Percentiles rank a stretch among this genome's conserved stretches.
Evolutionary conservation across 2,888 invertebrate species (phyloP).

Genomic region (Leptothorax acervorum): DNA sequence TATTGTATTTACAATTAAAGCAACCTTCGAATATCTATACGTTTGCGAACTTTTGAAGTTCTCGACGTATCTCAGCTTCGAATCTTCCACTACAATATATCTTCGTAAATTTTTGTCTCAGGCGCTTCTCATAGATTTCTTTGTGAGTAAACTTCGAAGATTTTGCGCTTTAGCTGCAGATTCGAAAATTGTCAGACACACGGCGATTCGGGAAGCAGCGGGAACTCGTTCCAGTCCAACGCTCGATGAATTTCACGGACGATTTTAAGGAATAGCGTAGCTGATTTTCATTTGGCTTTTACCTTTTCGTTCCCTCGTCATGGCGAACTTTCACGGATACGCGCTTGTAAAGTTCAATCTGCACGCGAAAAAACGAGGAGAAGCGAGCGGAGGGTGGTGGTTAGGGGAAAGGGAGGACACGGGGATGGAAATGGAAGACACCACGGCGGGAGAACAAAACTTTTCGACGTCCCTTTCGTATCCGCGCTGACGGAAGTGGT

Average conservation of each 20-base stretch:
- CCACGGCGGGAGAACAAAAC: slow-evolving; percentile 70
- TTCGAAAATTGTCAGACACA: slow-evolving; percentile 18
- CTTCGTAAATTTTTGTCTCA: not conserved
- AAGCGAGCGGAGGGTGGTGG: slow-evolving; percentile 43
- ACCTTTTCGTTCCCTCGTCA: slow-evolving; percentile 62
- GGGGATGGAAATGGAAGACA: slow-evolving; percentile 57
- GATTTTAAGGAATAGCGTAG: slow-evolving; percentile 40
- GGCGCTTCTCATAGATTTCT: not conserved
- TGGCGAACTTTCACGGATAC: slow-evolving; percentile 68
- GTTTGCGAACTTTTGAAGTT: not conserved
- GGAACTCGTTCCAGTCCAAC: slow-evolving; percentile 6
- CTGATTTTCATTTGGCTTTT: slow-evolving; percentile 77
- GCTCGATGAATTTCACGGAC: slow-evolving; percentile 38
- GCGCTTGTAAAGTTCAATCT: slow-evolving; percentile 79
- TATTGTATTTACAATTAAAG: not conserved
- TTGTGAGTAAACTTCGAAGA: not conserved
- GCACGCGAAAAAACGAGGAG: slow-evolving; percentile 63
- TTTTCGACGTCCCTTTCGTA: slow-evolving; percentile 66
- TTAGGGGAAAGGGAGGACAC: slow-evolving; percentile 32
- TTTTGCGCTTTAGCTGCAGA: not conserved
- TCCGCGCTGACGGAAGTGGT: slow-evolving; percentile 64
- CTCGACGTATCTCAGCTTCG: not conserved
- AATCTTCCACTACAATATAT: not conserved
- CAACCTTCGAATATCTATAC: not conserved
- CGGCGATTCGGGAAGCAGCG: not conserved